These are phyloP conservation scores for Chelidonichthys spinosus DNA, from an alignment of 2,797 vertebrate species.

Conservation along the genomic window DNA sequence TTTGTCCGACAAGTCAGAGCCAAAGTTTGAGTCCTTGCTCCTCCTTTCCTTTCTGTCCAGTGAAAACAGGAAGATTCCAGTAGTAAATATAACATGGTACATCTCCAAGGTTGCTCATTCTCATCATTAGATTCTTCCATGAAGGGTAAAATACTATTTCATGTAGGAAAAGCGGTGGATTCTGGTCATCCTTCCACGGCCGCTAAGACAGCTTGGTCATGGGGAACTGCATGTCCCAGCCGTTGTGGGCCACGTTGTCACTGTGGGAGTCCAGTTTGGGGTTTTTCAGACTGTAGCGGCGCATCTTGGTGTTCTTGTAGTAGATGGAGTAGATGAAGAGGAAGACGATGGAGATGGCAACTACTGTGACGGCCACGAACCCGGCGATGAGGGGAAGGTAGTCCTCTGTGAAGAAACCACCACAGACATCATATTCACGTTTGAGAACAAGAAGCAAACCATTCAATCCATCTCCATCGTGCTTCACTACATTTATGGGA, in stretches of 20 bases:
- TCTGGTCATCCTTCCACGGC: not conserved
- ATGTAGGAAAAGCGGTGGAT: not conserved
- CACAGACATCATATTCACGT: conserved; percentile 19
- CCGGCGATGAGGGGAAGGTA: conserved; percentile 86
- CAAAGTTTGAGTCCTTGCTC: conserved; percentile 3
- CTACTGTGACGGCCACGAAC: conserved; percentile 81
- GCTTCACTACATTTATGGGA: not conserved
- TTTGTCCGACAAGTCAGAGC: not conserved
- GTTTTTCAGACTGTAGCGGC: conserved; percentile 84
- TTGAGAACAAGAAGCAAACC: not conserved
- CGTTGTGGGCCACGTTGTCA: conserved; percentile 83
- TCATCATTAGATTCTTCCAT: conserved; percentile 13
- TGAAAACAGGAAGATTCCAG: conserved; percentile 60
- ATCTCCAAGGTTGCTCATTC: conserved; percentile 18
- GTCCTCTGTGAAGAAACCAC: conserved; percentile 80
- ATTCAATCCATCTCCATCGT: not conserved
- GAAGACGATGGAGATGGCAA: conserved; percentile 78
- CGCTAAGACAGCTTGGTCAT: conserved; percentile 82
- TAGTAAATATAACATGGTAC: conserved; percentile 45
- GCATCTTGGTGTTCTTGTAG: conserved; percentile 88
- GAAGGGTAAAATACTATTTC: not conserved
- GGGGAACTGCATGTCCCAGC: conserved; percentile 78
- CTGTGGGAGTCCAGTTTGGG: conserved; percentile 73
- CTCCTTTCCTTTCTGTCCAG: conserved; percentile 44
- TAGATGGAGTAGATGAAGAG: conserved; percentile 85